Evolutionary conservation across 30 jellyfish, hydroid and myxozoan genomes (phyloP), one percentile per base, ranked within the genome.

Genomic region (Aurelia aurita complex sp. Pacific): DNA sequence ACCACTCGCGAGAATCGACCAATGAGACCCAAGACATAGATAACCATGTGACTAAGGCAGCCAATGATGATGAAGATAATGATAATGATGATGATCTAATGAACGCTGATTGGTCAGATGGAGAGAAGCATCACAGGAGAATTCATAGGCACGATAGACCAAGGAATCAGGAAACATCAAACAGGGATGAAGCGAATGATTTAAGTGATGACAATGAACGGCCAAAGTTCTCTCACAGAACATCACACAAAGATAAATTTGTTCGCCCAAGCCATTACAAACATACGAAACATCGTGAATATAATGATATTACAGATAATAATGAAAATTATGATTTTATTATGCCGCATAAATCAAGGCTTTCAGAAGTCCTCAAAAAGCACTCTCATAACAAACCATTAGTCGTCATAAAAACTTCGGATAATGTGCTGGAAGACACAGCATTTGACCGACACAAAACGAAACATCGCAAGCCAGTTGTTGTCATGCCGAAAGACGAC

Each of bases 401-500:
- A 0, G 92, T 83, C 33, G 76, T 83, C 2, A 33, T 83, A 32
- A 81, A 73, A 10, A 36, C 86, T 32, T n/a, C 92, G 12, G 92
- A 73, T 40, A 77, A 72, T 29, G 80, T 83, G 12, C 85, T 62
- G 15, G 46, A 63, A 15, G 92, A 83, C 32, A 83, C 92, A 10
- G 17, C 83, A 38, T 83, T 69, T 62, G 55, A 72, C 10, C 50
- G 23, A 61, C 77, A 72, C 35, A 43, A 62, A 52, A 52, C 51
- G 36, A 76, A 57, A 10, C 74, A 83, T 6, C 79, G 80, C 9
- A 70, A 71, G 43, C 92, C 92, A 1, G 80, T 83, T 9, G 92
- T 83, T 23, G 80, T 83, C 51, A 83, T 83, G 86, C 82, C 92
- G 64, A 83, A 83, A 40, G 92, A 83, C 74, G 92, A 83, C 35